These are phyloP conservation scores for Stichodactyla mertensii DNA, from an alignment of 64 coral and sea anemone genomes.

Conservation along the genomic window DNA sequence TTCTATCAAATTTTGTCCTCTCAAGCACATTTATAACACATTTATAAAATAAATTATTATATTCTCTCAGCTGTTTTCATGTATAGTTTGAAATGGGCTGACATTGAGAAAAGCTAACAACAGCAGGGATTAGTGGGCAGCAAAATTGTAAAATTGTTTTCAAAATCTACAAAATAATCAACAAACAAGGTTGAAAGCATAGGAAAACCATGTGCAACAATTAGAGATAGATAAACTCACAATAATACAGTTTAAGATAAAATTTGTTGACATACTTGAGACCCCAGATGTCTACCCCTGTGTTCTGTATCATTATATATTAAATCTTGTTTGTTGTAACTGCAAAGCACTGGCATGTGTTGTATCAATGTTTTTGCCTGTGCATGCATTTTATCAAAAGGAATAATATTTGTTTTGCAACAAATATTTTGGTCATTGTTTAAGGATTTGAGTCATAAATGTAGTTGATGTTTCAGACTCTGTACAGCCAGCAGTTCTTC, in stretches of 20 bases:
- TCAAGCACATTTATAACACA: neutral
- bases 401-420: neutral
- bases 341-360: slow-evolving; percentile 23
- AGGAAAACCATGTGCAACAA: no score
- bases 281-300: no score
- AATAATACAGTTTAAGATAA: no score
- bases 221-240: no score
- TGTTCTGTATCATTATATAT: neutral
- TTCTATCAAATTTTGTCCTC: no score
- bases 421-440: neutral
- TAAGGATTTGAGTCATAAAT: neutral
- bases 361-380: neutral
- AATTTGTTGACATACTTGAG: no score
- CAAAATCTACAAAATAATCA: no score
- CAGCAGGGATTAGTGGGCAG: neutral
- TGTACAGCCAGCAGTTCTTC: slow-evolving; percentile 10
- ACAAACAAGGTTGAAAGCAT: no score
- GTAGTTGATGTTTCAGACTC: slow-evolving; percentile 11
- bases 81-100: neutral
- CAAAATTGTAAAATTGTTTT: no score
- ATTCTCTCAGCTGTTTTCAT: neutral
- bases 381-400: neutral
- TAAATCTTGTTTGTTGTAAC: neutral
- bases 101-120: neutral
- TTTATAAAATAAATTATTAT: neutral